These are phyloP conservation scores for Lagodon rhomboides DNA, from an alignment of 2,797 vertebrate genomes.

Conservation along the genomic window DNA sequence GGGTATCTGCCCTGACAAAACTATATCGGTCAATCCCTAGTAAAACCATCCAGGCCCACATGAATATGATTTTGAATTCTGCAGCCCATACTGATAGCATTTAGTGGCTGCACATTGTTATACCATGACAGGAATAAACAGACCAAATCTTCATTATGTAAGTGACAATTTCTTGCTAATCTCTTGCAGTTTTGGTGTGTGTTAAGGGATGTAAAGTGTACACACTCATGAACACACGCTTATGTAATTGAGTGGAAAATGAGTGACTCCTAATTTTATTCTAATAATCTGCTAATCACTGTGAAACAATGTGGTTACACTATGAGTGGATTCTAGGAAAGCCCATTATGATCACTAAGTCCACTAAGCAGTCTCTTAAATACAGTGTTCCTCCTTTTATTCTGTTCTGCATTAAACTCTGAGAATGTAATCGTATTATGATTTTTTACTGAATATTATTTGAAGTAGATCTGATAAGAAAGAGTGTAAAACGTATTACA, in stretches of 20 bases:
- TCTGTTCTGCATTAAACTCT: neutral
- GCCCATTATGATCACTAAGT: constrained; percentile 35
- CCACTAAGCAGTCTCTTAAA: neutral
- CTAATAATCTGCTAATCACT: constrained; percentile 28
- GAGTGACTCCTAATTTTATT: constrained; percentile 7
- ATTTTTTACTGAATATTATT: neutral
- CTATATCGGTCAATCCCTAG: too few species aligned
- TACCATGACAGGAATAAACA: neutral
- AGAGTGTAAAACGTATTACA: neutral
- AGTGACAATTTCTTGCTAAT: neutral
- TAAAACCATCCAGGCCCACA: neutral
- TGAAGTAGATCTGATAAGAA: neutral
- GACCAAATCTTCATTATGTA: neutral
- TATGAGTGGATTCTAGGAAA: constrained; percentile 46
- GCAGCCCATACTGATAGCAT: neutral
- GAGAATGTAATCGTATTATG: neutral
- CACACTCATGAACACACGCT: constrained; percentile 1
- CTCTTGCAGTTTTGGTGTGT: neutral
- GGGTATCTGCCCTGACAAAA: too few species aligned
- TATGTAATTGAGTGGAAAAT: constrained; percentile 1
- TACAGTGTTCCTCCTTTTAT: neutral
- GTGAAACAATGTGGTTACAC: constrained; percentile 19
- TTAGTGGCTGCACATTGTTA: neutral
- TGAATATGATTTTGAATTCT: neutral
- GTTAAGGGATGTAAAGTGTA: neutral